Evolutionary conservation across 2,797 vertebrate species (phyloP).

Genomic region (Petrocephalus sullivani): DNA sequence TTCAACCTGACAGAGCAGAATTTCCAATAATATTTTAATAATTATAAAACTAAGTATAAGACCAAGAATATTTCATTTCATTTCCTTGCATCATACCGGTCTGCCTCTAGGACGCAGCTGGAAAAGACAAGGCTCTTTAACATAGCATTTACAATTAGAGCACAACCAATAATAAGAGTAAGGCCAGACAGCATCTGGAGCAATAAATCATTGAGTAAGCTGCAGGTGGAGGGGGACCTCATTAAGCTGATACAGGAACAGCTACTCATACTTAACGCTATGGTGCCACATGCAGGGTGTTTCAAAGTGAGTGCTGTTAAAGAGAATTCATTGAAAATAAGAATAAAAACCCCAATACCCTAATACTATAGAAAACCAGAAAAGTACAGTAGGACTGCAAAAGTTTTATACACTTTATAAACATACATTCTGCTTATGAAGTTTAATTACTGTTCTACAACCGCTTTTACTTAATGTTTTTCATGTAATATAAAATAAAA

Average conservation of each 20-base stretch:
- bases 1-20: background rate
- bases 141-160: background rate
- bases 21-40: background rate
- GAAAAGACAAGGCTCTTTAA: background rate
- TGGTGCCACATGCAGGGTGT: background rate
- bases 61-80: background rate
- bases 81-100: background rate
- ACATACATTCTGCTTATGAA: background rate
- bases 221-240: background rate
- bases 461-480: background rate
- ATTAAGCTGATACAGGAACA: slow-evolving; percentile 8
- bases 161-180: background rate
- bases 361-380: background rate
- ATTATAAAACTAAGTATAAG: background rate
- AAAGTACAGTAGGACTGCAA: background rate
- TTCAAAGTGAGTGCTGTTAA: background rate
- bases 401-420: background rate
- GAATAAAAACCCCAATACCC: background rate
- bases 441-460: background rate
- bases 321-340: background rate
- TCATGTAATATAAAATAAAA: background rate
- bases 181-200: background rate
- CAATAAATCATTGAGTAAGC: slow-evolving; percentile 17
- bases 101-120: background rate
- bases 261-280: background rate